Conservation (phyloP, 2,888 invertebrate species). For the Metalampra italica region DNA sequence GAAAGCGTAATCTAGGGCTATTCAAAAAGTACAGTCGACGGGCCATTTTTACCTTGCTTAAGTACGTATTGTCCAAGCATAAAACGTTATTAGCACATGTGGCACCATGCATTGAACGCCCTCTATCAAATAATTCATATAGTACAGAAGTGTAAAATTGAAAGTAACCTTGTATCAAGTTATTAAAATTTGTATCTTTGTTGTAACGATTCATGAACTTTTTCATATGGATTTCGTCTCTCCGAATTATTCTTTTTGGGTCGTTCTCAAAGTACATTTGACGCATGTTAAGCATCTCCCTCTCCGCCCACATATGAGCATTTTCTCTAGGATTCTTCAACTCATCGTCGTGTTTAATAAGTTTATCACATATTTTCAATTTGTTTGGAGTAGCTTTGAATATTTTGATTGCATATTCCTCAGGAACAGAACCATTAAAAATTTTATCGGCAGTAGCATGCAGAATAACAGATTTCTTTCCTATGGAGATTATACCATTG, state of each 20-base stretch:
- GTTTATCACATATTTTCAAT: slow-evolving; percentile 96
- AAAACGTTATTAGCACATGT: slow-evolving; percentile 29
- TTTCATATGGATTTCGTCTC: too few species aligned
- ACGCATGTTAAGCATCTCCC: slow-evolving; percentile 94
- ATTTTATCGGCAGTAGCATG: slow-evolving; percentile 84
- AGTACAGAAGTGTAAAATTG: too few species aligned
- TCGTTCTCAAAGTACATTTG: too few species aligned
- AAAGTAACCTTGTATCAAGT: too few species aligned
- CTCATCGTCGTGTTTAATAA: slow-evolving; percentile 94
- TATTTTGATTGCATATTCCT: slow-evolving; percentile 90
- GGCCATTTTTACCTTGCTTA: slow-evolving; percentile 53
- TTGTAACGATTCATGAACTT: too few species aligned
- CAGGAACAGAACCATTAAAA: slow-evolving; percentile 76
- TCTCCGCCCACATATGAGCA: slow-evolving; percentile 97
- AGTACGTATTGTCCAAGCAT: slow-evolving; percentile 80
- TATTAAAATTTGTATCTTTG: too few species aligned
- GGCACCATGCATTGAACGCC: too few species aligned
- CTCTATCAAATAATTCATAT: too few species aligned
- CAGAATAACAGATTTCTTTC: slow-evolving; percentile 92
- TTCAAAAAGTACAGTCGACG: slow-evolving; percentile 88
- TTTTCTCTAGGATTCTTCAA: slow-evolving; percentile 94
- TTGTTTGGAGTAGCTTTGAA: slow-evolving; percentile 96
- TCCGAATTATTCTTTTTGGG: too few species aligned
- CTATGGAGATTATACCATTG: slow-evolving; percentile 96
- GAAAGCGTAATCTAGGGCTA: slow-evolving; percentile 89